phyloP scores from a whole-genome alignment of 2,797 vertebrate genomes.

The Antennarius maculatus region DNA sequence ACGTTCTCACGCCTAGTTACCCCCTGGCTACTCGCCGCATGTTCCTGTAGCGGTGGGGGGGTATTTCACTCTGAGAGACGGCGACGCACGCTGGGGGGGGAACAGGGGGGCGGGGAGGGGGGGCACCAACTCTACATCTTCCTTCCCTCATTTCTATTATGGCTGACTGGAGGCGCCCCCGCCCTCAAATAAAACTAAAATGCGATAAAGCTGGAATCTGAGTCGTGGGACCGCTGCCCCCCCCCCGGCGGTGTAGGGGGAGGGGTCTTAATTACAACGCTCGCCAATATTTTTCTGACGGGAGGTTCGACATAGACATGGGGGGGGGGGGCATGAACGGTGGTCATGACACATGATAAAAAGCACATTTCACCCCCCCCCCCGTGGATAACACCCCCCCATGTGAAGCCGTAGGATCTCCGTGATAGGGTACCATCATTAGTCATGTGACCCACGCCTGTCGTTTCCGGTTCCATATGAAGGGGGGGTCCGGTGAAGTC shows the following conservation, averaged over 20 bases:
- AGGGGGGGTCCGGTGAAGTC: too few relatives aligned
- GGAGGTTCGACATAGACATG: constrained; percentile 48
- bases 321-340: constrained; percentile 37
- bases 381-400: constrained; percentile 44
- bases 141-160: constrained; percentile 77
- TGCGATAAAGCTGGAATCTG: constrained; percentile 77
- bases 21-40: constrained; percentile 58
- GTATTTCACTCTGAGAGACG: constrained; percentile 77
- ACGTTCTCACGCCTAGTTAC: constrained; percentile 71
- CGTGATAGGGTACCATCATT: constrained; percentile 57
- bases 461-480: too few relatives aligned
- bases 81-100: constrained; percentile 69
- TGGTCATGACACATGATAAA: constrained; percentile 72
- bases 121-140: constrained; percentile 70
- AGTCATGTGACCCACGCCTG: constrained; percentile 54
- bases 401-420: constrained; percentile 23
- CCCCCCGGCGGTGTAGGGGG: constrained; percentile 59
- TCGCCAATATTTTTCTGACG: constrained; percentile 72
- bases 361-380: constrained; percentile 64
- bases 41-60: constrained; percentile 65
- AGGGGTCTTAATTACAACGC: constrained; percentile 66
- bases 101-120: constrained; percentile 75
- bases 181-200: constrained; percentile 79
- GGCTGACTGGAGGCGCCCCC: constrained; percentile 77
- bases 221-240: constrained; percentile 56